Conservation (phyloP, 2,888 invertebrate species). For the Volucella bombylans region DNA sequence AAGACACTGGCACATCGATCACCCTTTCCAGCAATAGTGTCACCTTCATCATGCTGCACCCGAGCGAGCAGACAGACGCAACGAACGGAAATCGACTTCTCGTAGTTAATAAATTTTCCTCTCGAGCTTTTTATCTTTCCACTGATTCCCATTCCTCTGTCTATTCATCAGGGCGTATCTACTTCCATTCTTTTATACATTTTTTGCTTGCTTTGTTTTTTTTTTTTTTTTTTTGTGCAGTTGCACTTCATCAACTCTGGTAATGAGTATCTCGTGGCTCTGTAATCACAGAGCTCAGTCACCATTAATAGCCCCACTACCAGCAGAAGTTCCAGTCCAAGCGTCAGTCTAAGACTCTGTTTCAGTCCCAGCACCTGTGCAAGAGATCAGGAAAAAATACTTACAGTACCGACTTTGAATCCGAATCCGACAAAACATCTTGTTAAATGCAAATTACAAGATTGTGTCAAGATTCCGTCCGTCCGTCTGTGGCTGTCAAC, state of each 20-base stretch:
- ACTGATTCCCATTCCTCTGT: neutral
- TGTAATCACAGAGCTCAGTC: conserved; percentile 13
- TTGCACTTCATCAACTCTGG: conserved; percentile 55
- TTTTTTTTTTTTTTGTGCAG: conserved; percentile 8
- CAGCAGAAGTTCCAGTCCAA: neutral
- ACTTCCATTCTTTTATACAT: no score
- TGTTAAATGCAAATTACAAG: conserved; percentile 69
- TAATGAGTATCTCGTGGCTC: conserved; percentile 56
- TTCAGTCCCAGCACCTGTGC: neutral
- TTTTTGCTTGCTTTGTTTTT: neutral
- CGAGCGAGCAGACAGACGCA: neutral
- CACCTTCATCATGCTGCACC: conserved; percentile 43
- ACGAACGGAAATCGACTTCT: conserved; percentile 56
- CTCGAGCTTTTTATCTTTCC: conserved; percentile 13
- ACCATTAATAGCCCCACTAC: conserved; percentile 19
- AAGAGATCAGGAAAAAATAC: conserved; percentile 3
- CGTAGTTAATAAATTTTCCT: conserved; percentile 52
- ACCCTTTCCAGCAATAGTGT: conserved; percentile 21
- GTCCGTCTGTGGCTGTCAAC: conserved; percentile 40
- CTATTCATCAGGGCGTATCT: neutral
- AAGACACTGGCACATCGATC: conserved; percentile 28
- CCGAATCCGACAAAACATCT: conserved; percentile 50
- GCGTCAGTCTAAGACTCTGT: no score
- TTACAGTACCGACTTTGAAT: conserved; percentile 9
- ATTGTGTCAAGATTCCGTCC: conserved; percentile 64